These are phyloP conservation scores for Nannospalax galili DNA, from an alignment of 2,113 vertebrate species.

Conservation along the genomic window DNA sequence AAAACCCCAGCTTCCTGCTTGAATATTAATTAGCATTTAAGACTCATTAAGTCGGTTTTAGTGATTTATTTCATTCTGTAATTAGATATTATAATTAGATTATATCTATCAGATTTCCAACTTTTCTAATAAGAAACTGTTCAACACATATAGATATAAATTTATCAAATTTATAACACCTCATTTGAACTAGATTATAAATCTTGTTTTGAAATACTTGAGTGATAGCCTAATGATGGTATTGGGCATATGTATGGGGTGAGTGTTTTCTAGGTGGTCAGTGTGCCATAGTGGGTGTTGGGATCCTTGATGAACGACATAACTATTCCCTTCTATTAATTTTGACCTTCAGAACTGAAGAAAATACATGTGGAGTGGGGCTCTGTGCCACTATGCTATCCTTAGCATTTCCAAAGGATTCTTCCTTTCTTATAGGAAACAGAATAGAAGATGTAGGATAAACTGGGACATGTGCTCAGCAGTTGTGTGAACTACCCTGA, in stretches of 20 bases:
- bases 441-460: background rate
- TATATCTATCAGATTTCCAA: conserved; percentile 71
- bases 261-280: background rate
- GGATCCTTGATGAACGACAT: background rate
- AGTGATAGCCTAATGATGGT: background rate
- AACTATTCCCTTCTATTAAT: background rate
- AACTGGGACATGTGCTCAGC: background rate
- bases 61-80: conserved; percentile 74
- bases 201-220: conserved; percentile 49
- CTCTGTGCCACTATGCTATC: background rate
- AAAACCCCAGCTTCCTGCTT: conserved; percentile 34
- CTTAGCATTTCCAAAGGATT: background rate
- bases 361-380: background rate
- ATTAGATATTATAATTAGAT: conserved; percentile 76
- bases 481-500: rapidly evolving
- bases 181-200: conserved; percentile 43
- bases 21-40: conserved; percentile 66
- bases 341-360: conserved; percentile 12
- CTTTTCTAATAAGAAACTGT: conserved; percentile 66
- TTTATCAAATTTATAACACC: conserved; percentile 63
- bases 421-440: background rate
- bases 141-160: conserved; percentile 67
- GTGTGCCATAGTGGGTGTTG: background rate
- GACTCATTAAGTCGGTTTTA: conserved; percentile 65
- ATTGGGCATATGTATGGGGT: background rate